Conservation (phyloP, 1,140 invertebrate species). For the Oncopeltus fasciatus region DNA sequence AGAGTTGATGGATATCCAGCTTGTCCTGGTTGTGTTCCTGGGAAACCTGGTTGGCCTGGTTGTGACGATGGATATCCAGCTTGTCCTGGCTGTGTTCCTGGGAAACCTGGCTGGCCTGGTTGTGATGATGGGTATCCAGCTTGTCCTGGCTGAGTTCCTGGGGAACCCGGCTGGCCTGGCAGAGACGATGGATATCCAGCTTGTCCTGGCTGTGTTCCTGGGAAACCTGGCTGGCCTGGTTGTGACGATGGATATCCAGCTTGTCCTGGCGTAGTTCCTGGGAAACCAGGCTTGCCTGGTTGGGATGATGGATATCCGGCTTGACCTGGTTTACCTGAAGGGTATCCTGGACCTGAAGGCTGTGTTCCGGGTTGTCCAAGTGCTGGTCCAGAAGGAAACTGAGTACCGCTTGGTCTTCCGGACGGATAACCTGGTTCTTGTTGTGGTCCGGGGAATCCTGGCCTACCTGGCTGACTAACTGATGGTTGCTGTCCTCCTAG, state of each 20-base stretch:
- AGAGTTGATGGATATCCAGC: background rate
- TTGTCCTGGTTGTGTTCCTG: background rate
- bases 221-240: conserved; percentile 9
- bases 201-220: conserved; percentile 7
- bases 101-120: background rate
- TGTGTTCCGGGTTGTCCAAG: conserved; percentile 23
- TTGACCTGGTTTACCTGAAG: conserved; percentile 8
- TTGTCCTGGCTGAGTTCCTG: background rate
- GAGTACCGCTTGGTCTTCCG: conserved; percentile 16
- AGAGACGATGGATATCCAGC: background rate
- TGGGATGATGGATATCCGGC: no score
- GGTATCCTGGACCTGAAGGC: conserved; percentile 17
- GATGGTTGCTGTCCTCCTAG: background rate
- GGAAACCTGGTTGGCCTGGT: conserved; percentile 20
- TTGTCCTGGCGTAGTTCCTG: background rate
- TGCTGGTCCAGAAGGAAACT: conserved; percentile 17
- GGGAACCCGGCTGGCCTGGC: background rate
- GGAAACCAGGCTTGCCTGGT: background rate
- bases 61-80: conserved; percentile 10
- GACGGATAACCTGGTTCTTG: conserved; percentile 20
- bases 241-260: conserved; percentile 1
- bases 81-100: background rate
- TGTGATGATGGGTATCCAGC: background rate
- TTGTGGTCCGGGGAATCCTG: no score
- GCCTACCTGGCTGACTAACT: conserved; percentile 18